Base-by-base conservation (phyloP, 2,888 invertebrate genomes). In the Pristionchus mayeri region DNA sequence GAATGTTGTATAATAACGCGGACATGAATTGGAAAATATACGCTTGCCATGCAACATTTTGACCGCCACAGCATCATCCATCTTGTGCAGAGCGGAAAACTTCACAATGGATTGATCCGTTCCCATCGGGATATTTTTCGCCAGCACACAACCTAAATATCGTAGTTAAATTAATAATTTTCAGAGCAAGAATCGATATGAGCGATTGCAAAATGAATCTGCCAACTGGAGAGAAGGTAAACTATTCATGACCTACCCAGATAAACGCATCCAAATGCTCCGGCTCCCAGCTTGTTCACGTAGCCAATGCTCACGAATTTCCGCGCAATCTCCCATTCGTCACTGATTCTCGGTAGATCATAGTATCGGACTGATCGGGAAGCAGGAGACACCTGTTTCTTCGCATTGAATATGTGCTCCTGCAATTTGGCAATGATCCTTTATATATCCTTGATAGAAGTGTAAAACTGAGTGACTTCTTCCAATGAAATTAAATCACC, bases 281-380 rank as follows among this genome's bases (percentile, higher is more conserved):
- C 71, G 9, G 40, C 71, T 3, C 71, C 71, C 24, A 71, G 24
- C 40, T 71, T 71, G 24, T 37, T 71, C 21, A 40, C 40, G 71
- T 71, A 71, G 40, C 40, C 71, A 71, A 71, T 71, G 0, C 71
- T 40, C 3, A 71, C 71, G 24, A 71, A 71, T 6, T 71, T 71
- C 40, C 71, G 21, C 44, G 40, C 71, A 24, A 71, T 71, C 24
- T 71, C 71, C 71, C 71, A 71, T 24, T 71, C 71, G 6, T 71
- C 71, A 4, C 21, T 44, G 1, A n/a, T 21, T 24, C 13, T 71
- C 11, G 71, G 71, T 2, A 71, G 71, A 16, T 71, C 24, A 24
- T 71, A 71, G 44, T 71, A 71, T 21, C 71, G 71, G 13, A n/a
- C n/a, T n/a, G n/a, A n/a, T n/a, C n/a, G n/a, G n/a, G n/a, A 11